Evolutionary conservation across 37 sponge, comb jelly and placozoan species (phyloP).

Genomic region (Geodia barretti): DNA sequence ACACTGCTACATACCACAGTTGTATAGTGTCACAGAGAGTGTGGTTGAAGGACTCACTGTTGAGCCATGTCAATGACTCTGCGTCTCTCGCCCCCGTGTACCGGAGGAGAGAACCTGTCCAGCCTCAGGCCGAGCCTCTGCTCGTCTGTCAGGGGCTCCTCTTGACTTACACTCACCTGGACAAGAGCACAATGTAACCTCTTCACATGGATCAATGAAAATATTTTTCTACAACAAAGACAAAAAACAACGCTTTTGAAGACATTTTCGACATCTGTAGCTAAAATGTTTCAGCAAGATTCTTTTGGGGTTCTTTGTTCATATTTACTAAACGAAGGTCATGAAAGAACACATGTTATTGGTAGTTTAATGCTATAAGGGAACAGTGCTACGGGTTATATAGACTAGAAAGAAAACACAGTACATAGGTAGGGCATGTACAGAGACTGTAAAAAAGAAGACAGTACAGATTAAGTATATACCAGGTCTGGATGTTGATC

Average conservation of each 20-base stretch:
- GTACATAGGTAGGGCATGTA: too few species aligned
- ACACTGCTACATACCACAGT: too few species aligned
- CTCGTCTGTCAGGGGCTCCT: background rate
- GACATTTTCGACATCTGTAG: too few species aligned
- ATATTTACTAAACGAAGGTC: background rate
- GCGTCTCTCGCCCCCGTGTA: background rate
- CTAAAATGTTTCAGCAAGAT: too few species aligned
- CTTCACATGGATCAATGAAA: background rate
- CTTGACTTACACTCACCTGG: background rate
- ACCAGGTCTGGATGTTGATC: background rate
- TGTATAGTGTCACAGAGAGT: background rate
- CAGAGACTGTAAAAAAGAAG: too few species aligned
- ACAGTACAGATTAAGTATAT: too few species aligned
- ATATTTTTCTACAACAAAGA: too few species aligned
- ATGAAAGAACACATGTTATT: background rate
- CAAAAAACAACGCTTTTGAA: too few species aligned
- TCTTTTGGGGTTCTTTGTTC: too few species aligned
- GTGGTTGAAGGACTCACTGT: background rate
- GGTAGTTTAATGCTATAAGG: too few species aligned
- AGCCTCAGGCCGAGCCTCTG: background rate
- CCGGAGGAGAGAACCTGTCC: background rate
- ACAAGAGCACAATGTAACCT: background rate
- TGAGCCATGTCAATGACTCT: background rate
- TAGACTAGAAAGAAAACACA: too few species aligned
- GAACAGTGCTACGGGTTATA: too few species aligned